Base-by-base conservation (phyloP, 1,140 invertebrate genomes). In the Rhynchophorus ferrugineus region DNA sequence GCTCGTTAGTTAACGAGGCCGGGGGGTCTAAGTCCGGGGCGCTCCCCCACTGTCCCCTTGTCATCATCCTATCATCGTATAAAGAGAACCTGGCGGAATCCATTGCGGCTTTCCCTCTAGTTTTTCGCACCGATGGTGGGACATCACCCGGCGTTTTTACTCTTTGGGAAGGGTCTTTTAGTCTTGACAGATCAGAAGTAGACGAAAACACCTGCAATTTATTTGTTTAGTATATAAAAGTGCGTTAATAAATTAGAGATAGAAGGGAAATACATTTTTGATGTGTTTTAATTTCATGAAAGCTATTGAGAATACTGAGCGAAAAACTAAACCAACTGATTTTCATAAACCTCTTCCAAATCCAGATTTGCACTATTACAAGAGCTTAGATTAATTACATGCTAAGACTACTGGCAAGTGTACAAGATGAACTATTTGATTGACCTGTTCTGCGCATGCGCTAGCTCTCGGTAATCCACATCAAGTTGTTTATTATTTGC, bases 31-130 rank as follows among this genome's bases (percentile, higher is more conserved):
- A 49, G 66, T 70, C 60, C 55, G 68, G 65, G 59, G 74, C 65
- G 60, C 63, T 61, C 61, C 65, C 54, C 69, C 67, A 64, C 56
- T 69, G 58, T 44, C 69, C 24, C 44, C 64, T 53, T 64, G 66
- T 43, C 88, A 91, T 92, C 73, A 91, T 87, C 21, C 89, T 73
- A 63, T 92, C 89, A 62, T 91, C 88, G 63, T 91, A 91, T 2
- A 91, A 68, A 11, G 88, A 91, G 58, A 91, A 80, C 50, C 89
- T 62, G 6, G 64, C 59, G 3, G 70, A 69, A 38, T 66, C 64
- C 49, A 67, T 70, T 0, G 72, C 70, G 2, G 69, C 66, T 49
- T 75, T 76, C 7, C 80, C 74, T 24, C 84, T 71, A 11, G 82
- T 79, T 57, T 79, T 77, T 8, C 85, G 61, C 2, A 86, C 81